These are phyloP conservation scores for Pangasius larnaudii DNA, from an alignment of 2,797 vertebrate genomes.

Conservation along the genomic window DNA sequence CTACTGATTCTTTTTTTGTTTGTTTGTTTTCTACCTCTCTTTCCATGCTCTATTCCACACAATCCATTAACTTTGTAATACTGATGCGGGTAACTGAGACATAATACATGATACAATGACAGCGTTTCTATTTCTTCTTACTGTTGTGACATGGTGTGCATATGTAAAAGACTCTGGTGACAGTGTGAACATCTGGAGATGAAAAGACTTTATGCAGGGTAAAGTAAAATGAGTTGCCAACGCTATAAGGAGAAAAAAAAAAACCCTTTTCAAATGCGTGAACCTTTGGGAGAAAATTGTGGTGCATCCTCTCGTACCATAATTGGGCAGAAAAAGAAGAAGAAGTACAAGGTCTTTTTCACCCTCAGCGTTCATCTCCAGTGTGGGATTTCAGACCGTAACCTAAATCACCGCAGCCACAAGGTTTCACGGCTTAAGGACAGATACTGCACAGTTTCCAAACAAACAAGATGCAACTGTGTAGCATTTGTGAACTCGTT, in stretches of 20 bases:
- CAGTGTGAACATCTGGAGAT: background rate
- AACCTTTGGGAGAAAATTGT: background rate
- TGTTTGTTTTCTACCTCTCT: background rate
- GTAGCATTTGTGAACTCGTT: background rate
- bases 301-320: background rate
- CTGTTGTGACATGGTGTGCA: background rate
- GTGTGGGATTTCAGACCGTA: background rate
- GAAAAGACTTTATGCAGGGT: background rate
- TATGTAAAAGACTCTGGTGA: background rate
- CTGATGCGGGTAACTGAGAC: background rate
- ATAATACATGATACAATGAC: background rate
- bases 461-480: background rate
- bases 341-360: background rate
- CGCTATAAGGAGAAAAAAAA: too few relatives aligned
- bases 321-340: background rate
- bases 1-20: background rate
- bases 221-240: background rate
- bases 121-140: background rate
- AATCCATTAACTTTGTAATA: conserved; percentile 12
- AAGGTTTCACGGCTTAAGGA: background rate
- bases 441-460: background rate
- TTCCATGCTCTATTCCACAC: background rate
- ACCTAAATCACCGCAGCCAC: background rate
- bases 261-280: background rate
- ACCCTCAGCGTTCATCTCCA: background rate